Conservation (phyloP, 2,888 invertebrate genomes). For the Byasa hedistus region DNA sequence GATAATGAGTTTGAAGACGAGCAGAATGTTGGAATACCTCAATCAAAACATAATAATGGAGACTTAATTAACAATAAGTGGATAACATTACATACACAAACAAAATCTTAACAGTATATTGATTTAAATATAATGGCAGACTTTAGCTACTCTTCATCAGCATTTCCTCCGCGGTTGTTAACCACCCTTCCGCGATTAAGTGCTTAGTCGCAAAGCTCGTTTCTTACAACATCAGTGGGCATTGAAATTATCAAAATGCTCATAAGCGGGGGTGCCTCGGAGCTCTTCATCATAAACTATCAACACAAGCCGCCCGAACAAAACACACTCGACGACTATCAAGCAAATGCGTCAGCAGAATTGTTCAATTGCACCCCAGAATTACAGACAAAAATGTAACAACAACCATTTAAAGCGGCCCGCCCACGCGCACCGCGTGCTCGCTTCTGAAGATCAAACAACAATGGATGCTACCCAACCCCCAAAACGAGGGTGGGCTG, state of each 20-base stretch:
- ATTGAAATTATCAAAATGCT: conserved; percentile 35
- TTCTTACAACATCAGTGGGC: neutral
- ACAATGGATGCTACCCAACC: conserved; percentile 38
- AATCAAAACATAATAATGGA: too few relatives aligned
- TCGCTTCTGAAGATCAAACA: conserved; percentile 38
- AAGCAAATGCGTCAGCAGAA: conserved; percentile 74
- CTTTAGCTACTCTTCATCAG: neutral
- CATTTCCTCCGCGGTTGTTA: neutral
- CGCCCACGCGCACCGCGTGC: conserved; percentile 30
- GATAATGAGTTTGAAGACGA: too few relatives aligned
- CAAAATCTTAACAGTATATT: too few relatives aligned
- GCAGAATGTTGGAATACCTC: too few relatives aligned
- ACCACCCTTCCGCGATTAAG: neutral
- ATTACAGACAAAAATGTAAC: conserved; percentile 57
- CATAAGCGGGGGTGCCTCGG: conserved; percentile 35
- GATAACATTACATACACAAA: too few relatives aligned
- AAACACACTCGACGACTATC: conserved; percentile 62
- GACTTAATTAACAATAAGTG: too few relatives aligned
- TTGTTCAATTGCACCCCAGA: conserved; percentile 64
- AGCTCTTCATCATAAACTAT: conserved; percentile 68
- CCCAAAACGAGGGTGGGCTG: conserved; percentile 55
- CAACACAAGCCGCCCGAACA: conserved; percentile 61
- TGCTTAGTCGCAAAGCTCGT: neutral
- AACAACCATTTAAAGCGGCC: conserved; percentile 46
- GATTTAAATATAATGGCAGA: too few relatives aligned